These are phyloP conservation scores for Drosophila seclusa DNA, from an alignment of 2,888 invertebrate genomes.

Conservation along the genomic window DNA sequence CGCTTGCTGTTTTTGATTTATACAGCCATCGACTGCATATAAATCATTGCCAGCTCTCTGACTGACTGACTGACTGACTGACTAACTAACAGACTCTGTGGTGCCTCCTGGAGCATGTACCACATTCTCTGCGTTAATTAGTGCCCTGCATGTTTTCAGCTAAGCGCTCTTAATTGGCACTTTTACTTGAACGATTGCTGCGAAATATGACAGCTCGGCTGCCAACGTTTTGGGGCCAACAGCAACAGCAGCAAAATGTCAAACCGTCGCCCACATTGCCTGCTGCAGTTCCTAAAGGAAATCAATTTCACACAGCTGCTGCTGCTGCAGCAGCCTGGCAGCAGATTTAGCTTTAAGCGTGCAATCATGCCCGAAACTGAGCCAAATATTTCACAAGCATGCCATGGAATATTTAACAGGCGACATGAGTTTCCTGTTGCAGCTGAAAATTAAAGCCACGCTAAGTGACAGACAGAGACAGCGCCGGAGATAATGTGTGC, in stretches of 20 bases:
- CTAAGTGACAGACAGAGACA: constrained; percentile 12
- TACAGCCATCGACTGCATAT: constrained; percentile 59
- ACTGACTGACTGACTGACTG: constrained; percentile 46
- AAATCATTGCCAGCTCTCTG: constrained; percentile 55
- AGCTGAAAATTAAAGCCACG: constrained; percentile 25
- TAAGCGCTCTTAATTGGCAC: constrained; percentile 72
- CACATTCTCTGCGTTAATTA: constrained; percentile 68
- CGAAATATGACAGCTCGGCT: constrained; percentile 68
- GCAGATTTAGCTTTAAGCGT: constrained; percentile 42
- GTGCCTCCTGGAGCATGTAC: constrained; percentile 7
- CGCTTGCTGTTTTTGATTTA: constrained; percentile 62
- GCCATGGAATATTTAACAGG: constrained; percentile 59
- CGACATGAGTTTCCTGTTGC: constrained; percentile 58
- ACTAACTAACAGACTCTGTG: constrained; percentile 19
- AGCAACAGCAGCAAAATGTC: constrained; percentile 38
- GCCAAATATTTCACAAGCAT: constrained; percentile 53
- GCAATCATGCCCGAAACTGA: constrained; percentile 31
- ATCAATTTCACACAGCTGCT: constrained; percentile 36
- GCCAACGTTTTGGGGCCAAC: constrained; percentile 9
- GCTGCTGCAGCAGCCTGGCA: constrained; percentile 17
- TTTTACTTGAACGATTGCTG: constrained; percentile 67
- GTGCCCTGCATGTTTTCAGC: constrained; percentile 47
- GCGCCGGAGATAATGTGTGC: constrained; percentile 10
- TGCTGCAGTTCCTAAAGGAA: constrained; percentile 25
- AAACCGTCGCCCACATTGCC: constrained; percentile 41